Evolutionary conservation across 1,140 invertebrate species (phyloP), one percentile per base, ranked within the genome.

Genomic region (Aphaenogaster floridana): DNA sequence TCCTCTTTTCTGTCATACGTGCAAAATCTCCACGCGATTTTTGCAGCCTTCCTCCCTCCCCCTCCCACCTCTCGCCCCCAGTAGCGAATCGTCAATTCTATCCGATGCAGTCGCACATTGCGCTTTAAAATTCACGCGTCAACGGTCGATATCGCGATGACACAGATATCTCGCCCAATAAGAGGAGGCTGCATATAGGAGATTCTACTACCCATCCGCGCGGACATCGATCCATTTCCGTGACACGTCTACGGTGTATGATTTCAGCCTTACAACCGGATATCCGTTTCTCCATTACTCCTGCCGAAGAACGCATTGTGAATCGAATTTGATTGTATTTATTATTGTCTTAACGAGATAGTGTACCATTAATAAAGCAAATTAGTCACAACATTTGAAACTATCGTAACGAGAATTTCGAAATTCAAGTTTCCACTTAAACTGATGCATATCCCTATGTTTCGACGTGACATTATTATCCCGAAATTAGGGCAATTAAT

Each of bases 91-190:
- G 71, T 28, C 81, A 54, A 34, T 61, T 48, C 28, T 50, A 61
- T 66, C 48, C 71, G 54, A 85, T 76, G 59, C 54, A 85, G 66
- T 57, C 50, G 79, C 64, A 69, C 79, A 77, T 77, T 85, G 81
- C 54, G 81, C 57, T 77, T 74, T 85, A 85, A 85, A 85, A 85
- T 76, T 85, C 81, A 76, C 81, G 71, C 81, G 72, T 61, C 57
- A 76, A 84, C 69, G 68, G 72, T 85, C 81, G 81, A 84, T 76
- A 74, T 84, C 71, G 71, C 71, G 81, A 76, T 77, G 81, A 76
- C 81, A 77, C 72, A 77, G 72, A 85, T 85, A 77, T 57, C 71
- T 61, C 72, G 81, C 21, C 79, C 79, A 81, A 81, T 76, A 74
- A 85, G 81, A 85, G 81, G 81, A 74, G 54, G 54, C 71, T 85